A percentile compares a stretch with the other conserved stretches of the same genome.
Conservation (phyloP, 2,888 invertebrate species). For the Platycnemis pennipes region DNA sequence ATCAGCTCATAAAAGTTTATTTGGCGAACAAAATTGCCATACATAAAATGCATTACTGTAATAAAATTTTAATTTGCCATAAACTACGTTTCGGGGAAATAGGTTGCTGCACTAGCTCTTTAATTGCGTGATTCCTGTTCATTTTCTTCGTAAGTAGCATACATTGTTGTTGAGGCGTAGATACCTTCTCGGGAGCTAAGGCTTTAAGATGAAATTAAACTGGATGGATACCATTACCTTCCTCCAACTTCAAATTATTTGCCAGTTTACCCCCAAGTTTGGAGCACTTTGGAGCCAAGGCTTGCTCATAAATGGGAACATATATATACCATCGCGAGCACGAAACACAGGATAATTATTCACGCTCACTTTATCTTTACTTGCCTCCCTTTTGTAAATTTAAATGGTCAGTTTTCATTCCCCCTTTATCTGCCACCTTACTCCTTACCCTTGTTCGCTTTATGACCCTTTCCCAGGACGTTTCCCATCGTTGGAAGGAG, state of each 20-base stretch:
- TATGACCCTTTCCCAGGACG: conserved; percentile 19
- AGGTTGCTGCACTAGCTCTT: not conserved
- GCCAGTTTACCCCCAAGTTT: not conserved
- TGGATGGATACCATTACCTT: not conserved
- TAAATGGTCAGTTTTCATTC: conserved; percentile 4
- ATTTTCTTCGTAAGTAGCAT: not conserved
- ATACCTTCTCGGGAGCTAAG: not conserved
- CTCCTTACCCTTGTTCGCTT: conserved; percentile 3
- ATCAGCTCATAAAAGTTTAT: not conserved
- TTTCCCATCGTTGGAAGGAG: not conserved
- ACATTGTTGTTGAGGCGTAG: not conserved
- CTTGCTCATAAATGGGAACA: not conserved
- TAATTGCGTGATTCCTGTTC: not conserved
- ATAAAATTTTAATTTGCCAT: not conserved
- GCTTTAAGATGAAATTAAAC: not conserved
- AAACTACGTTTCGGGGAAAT: not conserved
- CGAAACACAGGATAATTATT: not conserved
- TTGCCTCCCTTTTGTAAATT: not conserved
- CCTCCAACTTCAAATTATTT: not conserved
- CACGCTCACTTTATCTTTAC: not conserved
- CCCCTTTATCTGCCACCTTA: not conserved
- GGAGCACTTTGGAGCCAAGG: not conserved
- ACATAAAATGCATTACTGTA: not conserved
- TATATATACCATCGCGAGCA: not conserved
- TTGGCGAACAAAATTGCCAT: not conserved